These are phyloP conservation scores for Zelleria hepariella DNA, from an alignment of 2,888 invertebrate genomes.

Conservation along the genomic window DNA sequence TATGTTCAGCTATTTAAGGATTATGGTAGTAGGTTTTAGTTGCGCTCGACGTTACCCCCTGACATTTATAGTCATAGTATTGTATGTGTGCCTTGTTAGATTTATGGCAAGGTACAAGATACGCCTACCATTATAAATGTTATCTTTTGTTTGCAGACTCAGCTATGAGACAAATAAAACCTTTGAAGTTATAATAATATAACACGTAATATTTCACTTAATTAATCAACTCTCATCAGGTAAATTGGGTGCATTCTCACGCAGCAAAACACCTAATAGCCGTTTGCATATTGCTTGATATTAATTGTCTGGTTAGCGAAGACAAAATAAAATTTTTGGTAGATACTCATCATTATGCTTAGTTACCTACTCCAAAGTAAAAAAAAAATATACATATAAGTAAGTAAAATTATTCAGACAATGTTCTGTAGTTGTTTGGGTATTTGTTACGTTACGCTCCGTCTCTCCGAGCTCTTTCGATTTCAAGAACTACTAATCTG, in stretches of 20 bases:
- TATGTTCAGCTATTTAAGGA: no score
- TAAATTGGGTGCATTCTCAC: no score
- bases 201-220: no score
- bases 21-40: not conserved
- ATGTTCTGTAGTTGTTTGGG: not conserved
- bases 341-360: no score
- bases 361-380: no score
- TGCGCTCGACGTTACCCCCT: not conserved
- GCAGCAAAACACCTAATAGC: no score
- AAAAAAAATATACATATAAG: no score
- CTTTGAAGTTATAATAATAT: not conserved
- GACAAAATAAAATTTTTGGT: no score
- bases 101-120: not conserved
- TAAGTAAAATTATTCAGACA: no score
- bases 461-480: not conserved
- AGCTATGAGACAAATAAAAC: not conserved
- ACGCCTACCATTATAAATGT: not conserved
- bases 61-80: not conserved
- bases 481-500: not conserved
- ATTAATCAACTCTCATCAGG: no score
- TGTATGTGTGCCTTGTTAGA: not conserved
- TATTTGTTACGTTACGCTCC: not conserved
- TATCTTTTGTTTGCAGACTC: not conserved
- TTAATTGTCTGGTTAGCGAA: no score
- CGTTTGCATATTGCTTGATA: no score